Percentiles rank a stretch among this genome's conserved stretches.
These are phyloP conservation scores for Cheilosia grossa DNA, from an alignment of 2,888 invertebrate species.

Conservation along the genomic window DNA sequence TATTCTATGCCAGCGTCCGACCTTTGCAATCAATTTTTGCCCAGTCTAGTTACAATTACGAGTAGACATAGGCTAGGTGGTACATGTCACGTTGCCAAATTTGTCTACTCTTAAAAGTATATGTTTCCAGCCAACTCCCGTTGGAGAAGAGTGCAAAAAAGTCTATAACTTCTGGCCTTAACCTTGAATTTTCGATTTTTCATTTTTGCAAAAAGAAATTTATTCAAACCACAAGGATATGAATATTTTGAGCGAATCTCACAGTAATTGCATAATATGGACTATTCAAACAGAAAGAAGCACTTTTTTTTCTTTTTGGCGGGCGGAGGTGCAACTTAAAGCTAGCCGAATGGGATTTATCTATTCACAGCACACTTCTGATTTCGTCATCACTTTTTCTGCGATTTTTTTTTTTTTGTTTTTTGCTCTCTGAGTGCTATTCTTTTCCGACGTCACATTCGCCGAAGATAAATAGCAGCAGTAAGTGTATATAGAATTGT, in stretches of 20 bases:
- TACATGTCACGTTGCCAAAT: conserved; percentile 15
- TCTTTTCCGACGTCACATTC: conserved; percentile 12
- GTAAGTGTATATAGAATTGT: not conserved
- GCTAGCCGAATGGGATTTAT: conserved; percentile 39
- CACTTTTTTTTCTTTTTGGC: not conserved
- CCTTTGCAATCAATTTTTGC: conserved; percentile 1
- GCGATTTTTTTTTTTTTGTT: too few species aligned
- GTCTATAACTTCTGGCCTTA: conserved; percentile 20
- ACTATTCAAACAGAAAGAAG: conserved; percentile 14
- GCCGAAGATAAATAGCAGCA: conserved; percentile 44
- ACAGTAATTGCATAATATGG: conserved; percentile 38
- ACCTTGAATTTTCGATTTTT: conserved; percentile 38
- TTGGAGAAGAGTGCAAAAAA: conserved; percentile 15
- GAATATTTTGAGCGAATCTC: not conserved
- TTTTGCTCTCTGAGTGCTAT: conserved; percentile 15
- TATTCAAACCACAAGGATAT: not conserved
- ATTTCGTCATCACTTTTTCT: conserved; percentile 59
- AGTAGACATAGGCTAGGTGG: not conserved
- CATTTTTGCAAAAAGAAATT: conserved; percentile 2
- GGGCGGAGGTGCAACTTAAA: conserved; percentile 16
- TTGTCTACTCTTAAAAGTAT: conserved; percentile 8
- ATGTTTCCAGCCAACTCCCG: conserved; percentile 19
- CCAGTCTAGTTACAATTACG: too few species aligned
- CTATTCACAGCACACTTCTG: conserved; percentile 49
- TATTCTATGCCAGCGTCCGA: not conserved